Percentiles rank a stretch among this genome's conserved stretches.
Evolutionary conservation across 2,113 vertebrate species (phyloP).

Genomic region (Zapornia atra): DNA sequence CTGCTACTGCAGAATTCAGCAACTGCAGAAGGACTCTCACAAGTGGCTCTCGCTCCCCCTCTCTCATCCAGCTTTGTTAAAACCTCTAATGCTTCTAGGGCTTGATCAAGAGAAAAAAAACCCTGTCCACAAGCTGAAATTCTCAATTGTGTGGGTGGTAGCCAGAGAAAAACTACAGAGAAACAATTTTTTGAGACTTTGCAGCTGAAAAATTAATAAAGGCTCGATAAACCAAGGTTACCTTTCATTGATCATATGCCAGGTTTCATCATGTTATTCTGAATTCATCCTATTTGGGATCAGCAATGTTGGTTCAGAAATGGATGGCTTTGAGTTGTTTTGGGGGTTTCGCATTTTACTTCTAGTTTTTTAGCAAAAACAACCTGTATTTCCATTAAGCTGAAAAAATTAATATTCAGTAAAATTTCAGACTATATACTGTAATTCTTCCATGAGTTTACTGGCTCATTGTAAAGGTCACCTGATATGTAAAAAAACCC

Average conservation of each 20-base stretch:
- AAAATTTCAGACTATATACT: neutral
- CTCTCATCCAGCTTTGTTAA: neutral
- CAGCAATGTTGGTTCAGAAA: neutral
- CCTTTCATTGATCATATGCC: neutral
- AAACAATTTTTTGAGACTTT: neutral
- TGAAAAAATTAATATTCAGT: neutral
- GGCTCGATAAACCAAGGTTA: neutral
- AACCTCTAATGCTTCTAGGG: neutral
- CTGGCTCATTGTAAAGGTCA: neutral
- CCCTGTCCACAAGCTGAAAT: neutral
- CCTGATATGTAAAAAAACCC: neutral
- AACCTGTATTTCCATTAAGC: neutral
- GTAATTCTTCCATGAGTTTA: neutral
- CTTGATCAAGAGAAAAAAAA: neutral
- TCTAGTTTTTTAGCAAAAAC: neutral
- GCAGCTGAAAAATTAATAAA: neutral
- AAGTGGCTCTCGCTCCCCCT: neutral
- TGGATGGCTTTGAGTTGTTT: neutral
- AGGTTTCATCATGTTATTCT: neutral
- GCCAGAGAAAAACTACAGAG: neutral
- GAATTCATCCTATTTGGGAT: neutral
- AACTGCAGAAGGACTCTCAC: neutral
- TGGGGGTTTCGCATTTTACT: neutral
- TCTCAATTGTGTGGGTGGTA: neutral
- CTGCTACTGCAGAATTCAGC: neutral